Percentiles rank a stretch among this genome's conserved stretches.
Evolutionary conservation across 2,888 invertebrate species (phyloP).

Genomic region (Erebia palarica): DNA sequence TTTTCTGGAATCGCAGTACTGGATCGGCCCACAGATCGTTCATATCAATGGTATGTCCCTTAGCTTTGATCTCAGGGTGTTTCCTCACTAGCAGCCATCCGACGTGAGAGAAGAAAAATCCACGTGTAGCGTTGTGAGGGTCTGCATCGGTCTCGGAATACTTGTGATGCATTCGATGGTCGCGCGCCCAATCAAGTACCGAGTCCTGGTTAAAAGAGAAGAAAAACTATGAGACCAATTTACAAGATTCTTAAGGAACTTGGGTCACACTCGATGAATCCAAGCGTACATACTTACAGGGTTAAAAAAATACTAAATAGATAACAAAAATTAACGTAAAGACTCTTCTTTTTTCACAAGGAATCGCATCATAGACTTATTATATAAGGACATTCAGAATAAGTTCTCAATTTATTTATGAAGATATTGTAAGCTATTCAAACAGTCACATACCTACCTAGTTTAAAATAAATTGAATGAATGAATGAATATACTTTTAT

Average conservation of each 20-base stretch:
- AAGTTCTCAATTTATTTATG: too few relatives aligned
- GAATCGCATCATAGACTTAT: too few relatives aligned
- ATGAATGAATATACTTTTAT: too few relatives aligned
- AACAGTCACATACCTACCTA: too few relatives aligned
- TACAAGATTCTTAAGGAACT: background rate
- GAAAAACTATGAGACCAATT: background rate
- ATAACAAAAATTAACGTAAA: too few relatives aligned
- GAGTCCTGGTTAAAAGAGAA: slow-evolving; percentile 79
- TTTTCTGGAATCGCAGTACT: slow-evolving; percentile 91
- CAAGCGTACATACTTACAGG: too few relatives aligned
- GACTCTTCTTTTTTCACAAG: too few relatives aligned
- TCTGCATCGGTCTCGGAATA: slow-evolving; percentile 97
- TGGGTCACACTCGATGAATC: too few relatives aligned
- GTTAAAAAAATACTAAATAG: too few relatives aligned
- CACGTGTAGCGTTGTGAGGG: slow-evolving; percentile 95
- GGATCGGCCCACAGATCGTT: slow-evolving; percentile 91
- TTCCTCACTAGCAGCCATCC: slow-evolving; percentile 96
- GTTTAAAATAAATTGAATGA: too few relatives aligned
- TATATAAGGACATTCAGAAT: too few relatives aligned
- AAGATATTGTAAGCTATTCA: too few relatives aligned
- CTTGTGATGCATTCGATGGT: slow-evolving; percentile 94
- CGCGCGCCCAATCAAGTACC: slow-evolving; percentile 90
- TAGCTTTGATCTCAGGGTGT: slow-evolving; percentile 93
- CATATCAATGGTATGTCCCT: slow-evolving; percentile 92
- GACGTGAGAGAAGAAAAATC: slow-evolving; percentile 97